These are phyloP conservation scores for Potamilus streckersoni DNA, from an alignment of 1,140 invertebrate species.

Conservation along the genomic window DNA sequence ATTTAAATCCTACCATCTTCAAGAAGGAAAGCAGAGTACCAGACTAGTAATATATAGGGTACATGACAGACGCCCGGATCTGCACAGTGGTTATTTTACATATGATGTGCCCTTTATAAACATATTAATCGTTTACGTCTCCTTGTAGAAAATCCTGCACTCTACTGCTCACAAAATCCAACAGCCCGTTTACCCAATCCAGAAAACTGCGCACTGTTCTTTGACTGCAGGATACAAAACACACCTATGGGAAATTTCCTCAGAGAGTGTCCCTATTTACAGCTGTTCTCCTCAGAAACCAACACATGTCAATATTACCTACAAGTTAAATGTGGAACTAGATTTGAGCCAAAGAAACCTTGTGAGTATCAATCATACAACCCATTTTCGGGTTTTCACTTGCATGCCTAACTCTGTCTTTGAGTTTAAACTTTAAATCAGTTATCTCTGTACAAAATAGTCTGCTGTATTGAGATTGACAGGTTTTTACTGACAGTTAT, in stretches of 20 bases:
- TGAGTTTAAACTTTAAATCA: too few species aligned
- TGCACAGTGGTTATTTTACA: too few species aligned
- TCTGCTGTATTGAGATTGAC: too few species aligned
- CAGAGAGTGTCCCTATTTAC: conserved; percentile 45
- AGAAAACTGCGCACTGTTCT: conserved; percentile 47
- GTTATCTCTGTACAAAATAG: too few species aligned
- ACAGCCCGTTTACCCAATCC: conserved; percentile 42
- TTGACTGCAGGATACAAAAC: conserved; percentile 42
- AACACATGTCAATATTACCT: conserved; percentile 32
- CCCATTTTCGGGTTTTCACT: neutral
- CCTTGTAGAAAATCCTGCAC: conserved; percentile 34
- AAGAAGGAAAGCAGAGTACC: too few species aligned
- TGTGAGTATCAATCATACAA: conserved; percentile 37
- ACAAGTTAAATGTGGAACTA: conserved; percentile 33
- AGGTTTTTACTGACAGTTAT: too few species aligned
- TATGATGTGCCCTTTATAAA: too few species aligned
- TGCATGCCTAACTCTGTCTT: too few species aligned
- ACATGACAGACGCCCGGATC: too few species aligned
- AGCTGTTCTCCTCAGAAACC: conserved; percentile 38
- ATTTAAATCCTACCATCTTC: too few species aligned
- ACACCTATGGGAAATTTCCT: conserved; percentile 38
- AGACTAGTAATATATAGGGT: too few species aligned
- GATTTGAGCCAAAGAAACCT: conserved; percentile 40
- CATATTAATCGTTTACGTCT: neutral
- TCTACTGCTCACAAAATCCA: conserved; percentile 45